Percentiles rank a stretch among this genome's conserved stretches.
phyloP scores from a whole-genome alignment of 1,140 invertebrate species.

The Magallana gigas region DNA sequence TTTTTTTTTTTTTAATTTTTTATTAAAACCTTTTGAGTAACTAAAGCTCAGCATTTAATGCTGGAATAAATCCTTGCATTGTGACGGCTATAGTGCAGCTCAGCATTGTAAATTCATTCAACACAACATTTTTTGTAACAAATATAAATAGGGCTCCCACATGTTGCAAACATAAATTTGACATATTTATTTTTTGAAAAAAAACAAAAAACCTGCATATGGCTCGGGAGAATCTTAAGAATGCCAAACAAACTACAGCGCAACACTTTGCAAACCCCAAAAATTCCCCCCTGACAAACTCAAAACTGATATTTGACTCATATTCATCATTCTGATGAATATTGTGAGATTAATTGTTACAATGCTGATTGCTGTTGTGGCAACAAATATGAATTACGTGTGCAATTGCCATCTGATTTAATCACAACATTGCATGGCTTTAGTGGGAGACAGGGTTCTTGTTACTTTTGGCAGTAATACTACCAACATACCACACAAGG shows the following conservation, averaged over 20 bases:
- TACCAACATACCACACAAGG: neutral
- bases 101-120: too few relatives aligned
- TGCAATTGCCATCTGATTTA: neutral
- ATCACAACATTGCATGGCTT: neutral
- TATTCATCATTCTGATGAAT: neutral
- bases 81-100: neutral
- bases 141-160: neutral
- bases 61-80: neutral
- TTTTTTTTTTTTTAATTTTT: too few relatives aligned
- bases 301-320: neutral
- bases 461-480: neutral
- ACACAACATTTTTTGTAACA: neutral
- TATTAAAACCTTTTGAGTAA: too few relatives aligned
- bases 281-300: neutral
- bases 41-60: too few relatives aligned
- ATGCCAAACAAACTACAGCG: neutral
- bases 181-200: neutral
- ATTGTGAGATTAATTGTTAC: neutral
- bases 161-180: slow-evolving; percentile 12
- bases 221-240: neutral
- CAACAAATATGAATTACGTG: neutral
- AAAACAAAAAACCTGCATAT: neutral
- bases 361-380: neutral
- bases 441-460: neutral
- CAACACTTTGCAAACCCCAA: neutral